A percentile compares a stretch with the other conserved stretches of the same genome.
Evolutionary conservation across 2,888 invertebrate species (phyloP).

Genomic region (Melieria picta): DNA sequence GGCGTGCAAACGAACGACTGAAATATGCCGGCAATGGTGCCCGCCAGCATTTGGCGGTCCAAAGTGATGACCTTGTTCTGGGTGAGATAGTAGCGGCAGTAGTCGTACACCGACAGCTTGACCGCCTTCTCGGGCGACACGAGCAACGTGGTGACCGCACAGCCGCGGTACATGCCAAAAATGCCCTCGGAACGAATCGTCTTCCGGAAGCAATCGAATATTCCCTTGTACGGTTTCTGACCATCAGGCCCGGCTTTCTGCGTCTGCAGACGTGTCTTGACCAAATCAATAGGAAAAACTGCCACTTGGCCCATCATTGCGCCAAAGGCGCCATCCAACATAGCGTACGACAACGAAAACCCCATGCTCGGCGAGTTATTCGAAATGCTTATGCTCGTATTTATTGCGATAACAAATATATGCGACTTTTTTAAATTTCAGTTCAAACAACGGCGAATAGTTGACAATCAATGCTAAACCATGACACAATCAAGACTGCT

Average conservation of each 20-base stretch:
- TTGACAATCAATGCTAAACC: too few relatives aligned
- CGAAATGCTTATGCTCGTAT: too few relatives aligned
- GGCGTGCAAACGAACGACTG: constrained; percentile 98
- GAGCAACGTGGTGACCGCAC: constrained; percentile 86
- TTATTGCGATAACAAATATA: too few relatives aligned
- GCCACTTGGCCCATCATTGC: constrained; percentile 81
- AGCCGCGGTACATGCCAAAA: constrained; percentile 97
- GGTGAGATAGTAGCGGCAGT: constrained; percentile 82
- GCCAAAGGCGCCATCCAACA: constrained; percentile 96
- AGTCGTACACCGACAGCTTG: constrained; percentile 96
- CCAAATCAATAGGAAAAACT: constrained; percentile 96
- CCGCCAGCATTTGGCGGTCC: constrained; percentile 85
- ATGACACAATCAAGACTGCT: too few relatives aligned
- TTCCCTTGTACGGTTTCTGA: constrained; percentile 87
- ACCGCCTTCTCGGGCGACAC: constrained; percentile 87
- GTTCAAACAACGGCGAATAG: too few relatives aligned
- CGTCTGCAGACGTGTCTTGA: constrained; percentile 97
- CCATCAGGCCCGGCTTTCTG: constrained; percentile 90
- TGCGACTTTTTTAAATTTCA: too few relatives aligned
- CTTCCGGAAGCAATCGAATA: constrained; percentile 95
- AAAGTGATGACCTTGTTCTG: constrained; percentile 71
- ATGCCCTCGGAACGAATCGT: constrained; percentile 93
- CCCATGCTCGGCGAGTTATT: too few relatives aligned
- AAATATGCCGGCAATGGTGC: constrained; percentile 92
- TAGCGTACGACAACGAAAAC: too few relatives aligned